Percentiles rank a stretch among this genome's conserved stretches.
Conservation (phyloP, 1,140 invertebrate genomes). For the Aplysia californica region DNA sequence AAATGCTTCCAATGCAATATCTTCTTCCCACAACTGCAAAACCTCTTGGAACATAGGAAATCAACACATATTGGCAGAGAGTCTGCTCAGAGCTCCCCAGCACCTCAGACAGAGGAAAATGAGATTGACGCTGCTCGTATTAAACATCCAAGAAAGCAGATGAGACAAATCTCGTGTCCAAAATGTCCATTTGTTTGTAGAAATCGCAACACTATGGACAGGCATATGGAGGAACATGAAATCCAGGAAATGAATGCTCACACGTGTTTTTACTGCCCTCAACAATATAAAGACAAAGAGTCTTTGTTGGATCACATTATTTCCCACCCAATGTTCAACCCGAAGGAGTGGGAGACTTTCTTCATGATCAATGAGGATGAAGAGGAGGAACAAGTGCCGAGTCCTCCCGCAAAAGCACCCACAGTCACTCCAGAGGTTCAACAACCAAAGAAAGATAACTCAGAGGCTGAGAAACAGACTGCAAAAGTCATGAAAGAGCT, state of each 20-base stretch:
- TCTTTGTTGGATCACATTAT: conserved; percentile 52
- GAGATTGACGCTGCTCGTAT: conserved; percentile 37
- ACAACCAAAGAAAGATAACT: no score
- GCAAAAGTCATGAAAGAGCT: no score
- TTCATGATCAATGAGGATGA: conserved; percentile 37
- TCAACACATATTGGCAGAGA: conserved; percentile 36
- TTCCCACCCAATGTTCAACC: conserved; percentile 54
- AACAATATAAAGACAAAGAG: conserved; percentile 47
- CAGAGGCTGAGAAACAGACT: no score
- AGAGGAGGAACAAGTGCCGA: conserved; percentile 15
- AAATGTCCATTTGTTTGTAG: conserved; percentile 56
- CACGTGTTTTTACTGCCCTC: conserved; percentile 53
- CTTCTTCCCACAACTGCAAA: conserved; percentile 49
- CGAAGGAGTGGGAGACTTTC: conserved; percentile 45
- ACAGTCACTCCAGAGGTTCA: no score
- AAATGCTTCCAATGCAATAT: conserved; percentile 59
- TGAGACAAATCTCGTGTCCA: conserved; percentile 52
- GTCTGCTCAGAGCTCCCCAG: conserved; percentile 15
- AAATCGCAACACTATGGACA: conserved; percentile 43
- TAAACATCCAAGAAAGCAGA: conserved; percentile 55
- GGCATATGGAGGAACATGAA: conserved; percentile 55
- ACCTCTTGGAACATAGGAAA: conserved; percentile 59
- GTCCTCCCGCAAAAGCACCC: no score
- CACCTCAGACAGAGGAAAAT: not conserved
- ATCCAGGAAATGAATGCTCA: conserved; percentile 36